A percentile compares a stretch with the other conserved stretches of the same genome.
These are phyloP conservation scores for Amblyraja radiata DNA, from an alignment of 2,797 vertebrate species.

Conservation along the genomic window DNA sequence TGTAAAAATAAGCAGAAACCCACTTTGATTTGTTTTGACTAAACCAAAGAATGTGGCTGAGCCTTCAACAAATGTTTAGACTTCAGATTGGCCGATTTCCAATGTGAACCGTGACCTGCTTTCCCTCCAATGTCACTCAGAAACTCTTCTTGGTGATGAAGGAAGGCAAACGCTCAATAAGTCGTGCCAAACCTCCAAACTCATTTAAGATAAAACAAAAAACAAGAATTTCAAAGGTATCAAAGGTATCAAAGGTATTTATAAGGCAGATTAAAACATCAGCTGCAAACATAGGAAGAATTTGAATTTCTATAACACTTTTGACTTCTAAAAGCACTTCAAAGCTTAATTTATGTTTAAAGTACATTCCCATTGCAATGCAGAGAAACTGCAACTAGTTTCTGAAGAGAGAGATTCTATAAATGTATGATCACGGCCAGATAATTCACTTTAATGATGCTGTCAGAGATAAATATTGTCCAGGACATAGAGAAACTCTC, in stretches of 20 bases:
- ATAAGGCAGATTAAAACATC: not conserved
- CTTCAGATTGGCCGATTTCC: not conserved
- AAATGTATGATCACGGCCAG: not conserved
- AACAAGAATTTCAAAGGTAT: no score
- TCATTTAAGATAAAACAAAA: not conserved
- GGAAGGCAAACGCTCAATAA: not conserved
- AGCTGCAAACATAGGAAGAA: not conserved
- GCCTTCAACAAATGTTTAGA: not conserved
- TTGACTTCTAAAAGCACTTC: not conserved
- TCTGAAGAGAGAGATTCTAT: not conserved
- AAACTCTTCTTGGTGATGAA: no score
- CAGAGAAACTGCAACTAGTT: not conserved
- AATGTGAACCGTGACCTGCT: not conserved
- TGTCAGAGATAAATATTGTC: not conserved
- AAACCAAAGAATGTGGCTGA: not conserved
- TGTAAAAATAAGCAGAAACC: not conserved
- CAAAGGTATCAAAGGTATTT: no score
- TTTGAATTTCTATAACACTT: not conserved
- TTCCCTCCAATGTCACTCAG: not conserved
- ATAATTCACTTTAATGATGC: not conserved
- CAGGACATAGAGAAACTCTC: not conserved
- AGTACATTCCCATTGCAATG: not conserved
- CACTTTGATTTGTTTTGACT: not conserved
- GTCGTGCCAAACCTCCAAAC: not conserved
- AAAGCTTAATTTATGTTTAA: not conserved